These are phyloP conservation scores for Apogon talboti DNA, from an alignment of 2,797 vertebrate genomes.

Conservation along the genomic window DNA sequence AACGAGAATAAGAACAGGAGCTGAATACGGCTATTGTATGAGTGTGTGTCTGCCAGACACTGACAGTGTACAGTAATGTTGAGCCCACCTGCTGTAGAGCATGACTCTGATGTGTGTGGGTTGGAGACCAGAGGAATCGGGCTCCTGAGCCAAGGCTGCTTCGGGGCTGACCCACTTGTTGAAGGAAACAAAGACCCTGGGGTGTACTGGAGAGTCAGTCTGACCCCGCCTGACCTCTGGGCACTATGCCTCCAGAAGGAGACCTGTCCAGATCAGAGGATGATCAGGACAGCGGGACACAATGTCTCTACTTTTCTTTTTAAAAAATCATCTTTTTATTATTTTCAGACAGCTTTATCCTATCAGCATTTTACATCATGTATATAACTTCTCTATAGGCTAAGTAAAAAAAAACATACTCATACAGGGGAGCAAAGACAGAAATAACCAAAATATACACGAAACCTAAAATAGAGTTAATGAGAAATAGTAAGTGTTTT, in stretches of 20 bases:
- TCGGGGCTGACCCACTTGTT: conserved; percentile 57
- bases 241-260: conserved; percentile 46
- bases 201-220: conserved; percentile 45
- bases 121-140: conserved; percentile 52
- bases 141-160: conserved; percentile 51
- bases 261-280: conserved; percentile 45
- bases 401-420: too few relatives aligned
- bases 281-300: conserved; percentile 37
- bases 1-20: conserved; percentile 18
- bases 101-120: conserved; percentile 58
- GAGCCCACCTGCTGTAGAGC: conserved; percentile 66
- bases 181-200: conserved; percentile 50
- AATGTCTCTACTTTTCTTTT: conserved; percentile 12
- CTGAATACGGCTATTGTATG: conserved; percentile 36
- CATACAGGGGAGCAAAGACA: too few relatives aligned
- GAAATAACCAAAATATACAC: too few relatives aligned
- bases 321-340: too few relatives aligned
- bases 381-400: too few relatives aligned
- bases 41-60: conserved; percentile 29
- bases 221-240: conserved; percentile 50
- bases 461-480: too few relatives aligned
- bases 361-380: too few relatives aligned
- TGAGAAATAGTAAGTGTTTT: too few relatives aligned
- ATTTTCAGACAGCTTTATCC: too few relatives aligned
- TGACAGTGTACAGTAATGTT: conserved; percentile 31